Evolutionary conservation across 2,888 invertebrate genomes (phyloP), one percentile per base, ranked within the genome.

Genomic region (Drosophila peninsularis): DNA sequence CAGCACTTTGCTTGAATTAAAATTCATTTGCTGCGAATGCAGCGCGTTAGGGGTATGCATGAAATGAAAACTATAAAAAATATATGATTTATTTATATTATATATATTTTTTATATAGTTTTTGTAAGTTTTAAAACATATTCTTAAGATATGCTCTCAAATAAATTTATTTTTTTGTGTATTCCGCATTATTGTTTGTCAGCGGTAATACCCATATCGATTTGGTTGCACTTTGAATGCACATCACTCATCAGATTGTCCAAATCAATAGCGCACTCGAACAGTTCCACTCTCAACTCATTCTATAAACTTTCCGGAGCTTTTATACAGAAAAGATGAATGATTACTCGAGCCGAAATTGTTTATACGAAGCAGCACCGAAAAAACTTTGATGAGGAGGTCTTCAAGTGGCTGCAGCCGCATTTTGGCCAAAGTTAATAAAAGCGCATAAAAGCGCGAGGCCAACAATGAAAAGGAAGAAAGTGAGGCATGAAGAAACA

Each of bases 341-440:
- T 89, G 86, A 86, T 89, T 88, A 65, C 68, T 54, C 42, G 56
- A 61, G 63, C 64, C 66, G 75, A 68, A 71, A 77, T 86, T 87
- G 86, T 87, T 88, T 90, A 88, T 55, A 42, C 14, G 49, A 62
- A 21, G 54, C 52, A 42, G 42, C 10, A 30, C 39, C 11, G 11
- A 17, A 27, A 62, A 57, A 71, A 41, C 55, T 30, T 34, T 32
- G 42, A 54, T 65, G 78, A 67, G 85, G 89, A 88, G 80, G 86
- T 69, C 83, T 75, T 85, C 84, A 80, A 87, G 89, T 87, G 85
- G 89, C 88, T 69, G 54, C 63, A 66, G 65, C 80, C 83, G 71
- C 87, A 83, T 73, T 88, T 88, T 82, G 78, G 74, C 87, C 83
- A 87, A 86, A 87, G 89, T 77, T 89, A 90, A 87, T 90, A 87